Evolutionary conservation across 2,113 vertebrate species (phyloP).

Genomic region (Origma solitaria): DNA sequence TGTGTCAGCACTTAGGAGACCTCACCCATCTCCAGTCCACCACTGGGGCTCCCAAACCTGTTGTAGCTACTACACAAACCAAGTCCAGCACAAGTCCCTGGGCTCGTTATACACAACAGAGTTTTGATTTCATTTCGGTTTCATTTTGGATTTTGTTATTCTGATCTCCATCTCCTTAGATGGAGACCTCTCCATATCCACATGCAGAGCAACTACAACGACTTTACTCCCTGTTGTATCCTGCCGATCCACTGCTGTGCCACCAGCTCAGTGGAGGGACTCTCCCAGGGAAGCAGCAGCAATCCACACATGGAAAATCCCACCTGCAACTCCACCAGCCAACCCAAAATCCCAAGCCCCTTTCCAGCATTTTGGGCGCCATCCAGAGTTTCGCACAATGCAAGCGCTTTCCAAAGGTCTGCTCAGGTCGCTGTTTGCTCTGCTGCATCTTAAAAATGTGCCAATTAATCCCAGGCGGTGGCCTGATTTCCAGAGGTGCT

Average conservation of each 20-base stretch:
- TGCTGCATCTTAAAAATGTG: background rate
- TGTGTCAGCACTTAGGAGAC: rapidly evolving
- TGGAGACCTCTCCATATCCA: background rate
- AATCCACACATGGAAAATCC: rapidly evolving
- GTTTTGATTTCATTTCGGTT: background rate
- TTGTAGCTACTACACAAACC: background rate
- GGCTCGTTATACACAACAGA: rapidly evolving
- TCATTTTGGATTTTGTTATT: background rate
- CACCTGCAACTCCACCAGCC: background rate
- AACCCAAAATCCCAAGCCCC: background rate
- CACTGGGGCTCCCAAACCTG: background rate
- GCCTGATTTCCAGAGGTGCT: background rate
- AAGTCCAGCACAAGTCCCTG: rapidly evolving
- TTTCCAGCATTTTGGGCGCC: background rate
- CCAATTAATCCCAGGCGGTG: background rate
- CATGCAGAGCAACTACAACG: rapidly evolving
- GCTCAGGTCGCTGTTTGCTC: background rate
- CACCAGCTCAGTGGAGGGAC: background rate
- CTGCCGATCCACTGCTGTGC: rapidly evolving
- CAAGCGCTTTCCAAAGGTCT: background rate
- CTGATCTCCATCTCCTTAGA: background rate
- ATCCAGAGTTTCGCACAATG: rapidly evolving
- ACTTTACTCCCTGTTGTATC: background rate
- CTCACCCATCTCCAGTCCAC: background rate
- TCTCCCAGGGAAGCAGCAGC: background rate